These are phyloP conservation scores for Xestobium rufovillosum DNA, from an alignment of 2,888 invertebrate genomes.

Conservation along the genomic window DNA sequence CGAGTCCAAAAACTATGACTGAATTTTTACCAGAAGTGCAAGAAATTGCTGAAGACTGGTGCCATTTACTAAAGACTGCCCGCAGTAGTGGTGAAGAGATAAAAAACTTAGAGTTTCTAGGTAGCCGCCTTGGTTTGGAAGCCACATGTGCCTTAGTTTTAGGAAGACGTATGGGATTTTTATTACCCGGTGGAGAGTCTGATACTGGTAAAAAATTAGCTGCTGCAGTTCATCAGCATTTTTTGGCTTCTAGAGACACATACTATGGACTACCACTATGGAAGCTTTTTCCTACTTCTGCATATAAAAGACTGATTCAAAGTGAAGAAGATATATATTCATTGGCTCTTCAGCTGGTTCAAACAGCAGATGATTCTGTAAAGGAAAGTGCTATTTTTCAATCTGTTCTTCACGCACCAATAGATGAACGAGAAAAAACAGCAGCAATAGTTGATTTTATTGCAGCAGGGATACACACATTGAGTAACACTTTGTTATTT, in stretches of 20 bases:
- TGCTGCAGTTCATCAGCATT: slow-evolving; percentile 68
- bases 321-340: slow-evolving; percentile 73
- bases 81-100: slow-evolving; percentile 48
- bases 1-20: slow-evolving; percentile 66
- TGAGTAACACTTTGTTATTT: slow-evolving; percentile 76
- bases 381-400: slow-evolving; percentile 64
- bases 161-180: slow-evolving; percentile 70
- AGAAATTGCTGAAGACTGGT: slow-evolving; percentile 70
- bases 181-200: slow-evolving; percentile 37
- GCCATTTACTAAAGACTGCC: slow-evolving; percentile 54
- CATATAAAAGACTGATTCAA: slow-evolving; percentile 61
- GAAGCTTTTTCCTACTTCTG: slow-evolving; percentile 68
- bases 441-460: slow-evolving; percentile 81
- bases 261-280: slow-evolving; percentile 76
- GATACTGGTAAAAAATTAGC: slow-evolving; percentile 57
- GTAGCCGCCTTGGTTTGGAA: slow-evolving; percentile 74
- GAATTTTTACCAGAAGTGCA: slow-evolving; percentile 69
- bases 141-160: slow-evolving; percentile 72
- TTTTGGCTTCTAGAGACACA: slow-evolving; percentile 71
- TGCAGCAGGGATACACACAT: slow-evolving; percentile 80
- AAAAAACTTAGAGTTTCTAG: slow-evolving; percentile 60
- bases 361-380: slow-evolving; percentile 50
- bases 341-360: slow-evolving; percentile 71
- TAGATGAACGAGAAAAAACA: slow-evolving; percentile 75
- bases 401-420: slow-evolving; percentile 62